phyloP scores from a whole-genome alignment of 2,113 vertebrate genomes.

The Origma solitaria region DNA sequence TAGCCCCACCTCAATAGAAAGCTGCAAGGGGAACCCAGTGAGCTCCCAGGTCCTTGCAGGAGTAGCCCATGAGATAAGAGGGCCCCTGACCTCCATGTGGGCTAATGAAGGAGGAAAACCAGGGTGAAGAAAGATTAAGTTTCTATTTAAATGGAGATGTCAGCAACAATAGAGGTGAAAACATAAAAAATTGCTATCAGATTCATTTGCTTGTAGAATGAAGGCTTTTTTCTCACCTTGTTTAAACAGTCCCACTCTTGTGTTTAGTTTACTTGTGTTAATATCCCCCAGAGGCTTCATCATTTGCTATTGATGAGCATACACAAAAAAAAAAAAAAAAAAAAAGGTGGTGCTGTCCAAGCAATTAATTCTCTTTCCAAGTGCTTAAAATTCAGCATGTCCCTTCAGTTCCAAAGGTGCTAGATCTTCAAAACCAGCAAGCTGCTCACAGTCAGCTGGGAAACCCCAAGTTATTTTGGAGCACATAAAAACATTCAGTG shows the following conservation, averaged over 20 bases:
- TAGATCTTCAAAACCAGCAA: constrained; percentile 64
- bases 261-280: constrained; percentile 55
- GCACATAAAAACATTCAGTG: constrained; percentile 44
- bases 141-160: neutral
- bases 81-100: neutral
- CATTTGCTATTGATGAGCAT: constrained; percentile 51
- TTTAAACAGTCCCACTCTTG: constrained; percentile 37
- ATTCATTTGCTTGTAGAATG: neutral
- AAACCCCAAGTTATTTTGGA: constrained; percentile 43
- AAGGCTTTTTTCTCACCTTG: constrained; percentile 16
- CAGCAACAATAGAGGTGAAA: neutral
- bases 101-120: neutral
- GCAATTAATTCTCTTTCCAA: constrained; percentile 38
- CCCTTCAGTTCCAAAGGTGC: constrained; percentile 59
- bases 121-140: neutral
- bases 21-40: neutral
- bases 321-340: neutral
- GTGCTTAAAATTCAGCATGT: constrained; percentile 46
- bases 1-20: neutral
- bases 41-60: neutral
- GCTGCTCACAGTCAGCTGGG: constrained; percentile 43
- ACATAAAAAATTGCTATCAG: neutral
- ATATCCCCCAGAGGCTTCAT: constrained; percentile 46
- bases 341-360: constrained; percentile 8
- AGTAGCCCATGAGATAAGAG: neutral